A percentile compares a stretch with the other conserved stretches of the same genome.
phyloP scores from a whole-genome alignment of 1,140 invertebrate genomes.

The Colletes latitarsis region DNA sequence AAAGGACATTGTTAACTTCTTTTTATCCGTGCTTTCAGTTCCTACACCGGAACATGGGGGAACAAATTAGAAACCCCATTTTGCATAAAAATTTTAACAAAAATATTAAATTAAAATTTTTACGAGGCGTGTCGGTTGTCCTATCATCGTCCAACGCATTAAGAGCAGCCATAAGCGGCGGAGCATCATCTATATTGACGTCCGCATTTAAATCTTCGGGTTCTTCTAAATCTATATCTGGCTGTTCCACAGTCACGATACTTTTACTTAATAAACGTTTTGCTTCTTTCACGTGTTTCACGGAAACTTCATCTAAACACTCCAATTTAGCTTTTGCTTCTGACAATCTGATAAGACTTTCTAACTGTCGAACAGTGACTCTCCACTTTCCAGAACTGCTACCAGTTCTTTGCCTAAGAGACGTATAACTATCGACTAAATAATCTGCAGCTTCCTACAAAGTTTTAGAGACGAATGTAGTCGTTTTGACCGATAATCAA shows the following conservation, averaged over 20 bases:
- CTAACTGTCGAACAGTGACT: conserved; percentile 99
- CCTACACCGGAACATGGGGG: conserved; percentile 11
- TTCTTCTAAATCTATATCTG: conserved; percentile 96
- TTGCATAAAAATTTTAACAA: too few relatives aligned
- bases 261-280: conserved; percentile 96
- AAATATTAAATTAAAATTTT: background rate
- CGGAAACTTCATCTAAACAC: conserved; percentile 93
- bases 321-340: conserved; percentile 98
- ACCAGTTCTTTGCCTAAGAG: conserved; percentile 91
- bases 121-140: conserved; percentile 24
- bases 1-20: conserved; percentile 94
- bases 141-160: conserved; percentile 68
- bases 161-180: conserved; percentile 73
- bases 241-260: conserved; percentile 98
- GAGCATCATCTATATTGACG: conserved; percentile 82
- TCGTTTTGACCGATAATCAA: conserved; percentile 4
- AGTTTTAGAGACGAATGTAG: conserved; percentile 15
- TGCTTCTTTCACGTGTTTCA: conserved; percentile 96
- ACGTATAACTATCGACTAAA: conserved; percentile 94
- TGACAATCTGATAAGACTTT: conserved; percentile 97
- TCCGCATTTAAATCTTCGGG: conserved; percentile 82
- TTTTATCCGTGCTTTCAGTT: conserved; percentile 82
- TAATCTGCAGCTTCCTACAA: conserved; percentile 89
- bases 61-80: background rate
- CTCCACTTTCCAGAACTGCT: conserved; percentile 90